Evolutionary conservation across 2,113 vertebrate genomes (phyloP), one percentile per base, ranked within the genome.

Genomic region (Poeciliopsis retropinna): DNA sequence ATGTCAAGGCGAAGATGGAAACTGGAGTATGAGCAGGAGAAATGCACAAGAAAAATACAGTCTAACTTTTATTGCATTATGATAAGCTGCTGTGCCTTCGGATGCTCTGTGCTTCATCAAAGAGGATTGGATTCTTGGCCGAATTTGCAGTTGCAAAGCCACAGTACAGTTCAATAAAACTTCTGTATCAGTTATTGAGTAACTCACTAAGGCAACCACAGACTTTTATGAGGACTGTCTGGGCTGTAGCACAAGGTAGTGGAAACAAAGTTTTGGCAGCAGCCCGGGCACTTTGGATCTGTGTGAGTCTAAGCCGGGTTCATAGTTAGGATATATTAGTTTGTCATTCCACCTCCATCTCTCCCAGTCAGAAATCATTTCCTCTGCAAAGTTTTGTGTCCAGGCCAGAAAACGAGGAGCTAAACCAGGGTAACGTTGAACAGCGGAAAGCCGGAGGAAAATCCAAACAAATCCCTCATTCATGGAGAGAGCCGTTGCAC

Each of bases 401-500:
- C 67, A 54, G 63, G 88, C 88, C 87, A 91, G 90, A 89, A 92
- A 93, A 89, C 60, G 0, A 67, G 86, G 88, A 85, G 85, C 77
- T 88, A 81, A 89, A 89, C 80, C 62, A 65, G 78, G 87, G 84
- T 85, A 83, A 82, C 70, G 57, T 70, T 70, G 81, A 80, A 64
- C 73, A 79, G 72, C 61, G 60, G 85, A 89, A 89, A 89, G 83
- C 80, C 61, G 27, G 74, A 80, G 71, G 76, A 85, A 78, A 90
- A 88, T 79, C 67, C 80, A 91, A 92, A 91, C 89, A 93, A 92
- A 88, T 82, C 70, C 80, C 80, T 88, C 86, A 90, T 93, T 93
- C 89, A 91, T 85, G 70, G 80, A 75, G 37, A 19, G 75, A 84
- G 79, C 70, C 74, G 47, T 73, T 11, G 74, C 84, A 84, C 88